Evolutionary conservation across 2,888 invertebrate species (phyloP), one percentile per base, ranked within the genome.

Genomic region (Argyresthia goedartella): DNA sequence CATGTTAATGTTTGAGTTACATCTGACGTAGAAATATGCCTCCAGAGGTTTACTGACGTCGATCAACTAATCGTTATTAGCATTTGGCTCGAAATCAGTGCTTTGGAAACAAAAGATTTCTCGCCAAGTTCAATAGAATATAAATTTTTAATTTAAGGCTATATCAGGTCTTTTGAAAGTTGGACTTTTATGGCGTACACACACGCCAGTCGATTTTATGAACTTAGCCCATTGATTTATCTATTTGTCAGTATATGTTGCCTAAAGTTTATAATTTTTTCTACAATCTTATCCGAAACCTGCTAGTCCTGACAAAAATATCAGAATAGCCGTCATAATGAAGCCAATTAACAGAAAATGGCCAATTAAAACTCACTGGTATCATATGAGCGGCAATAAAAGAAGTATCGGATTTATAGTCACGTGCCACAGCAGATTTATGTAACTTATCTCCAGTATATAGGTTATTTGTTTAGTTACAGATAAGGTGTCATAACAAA

Each of bases 1-100:
- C 64, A 71, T 77, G 80, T 82, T 77, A 79, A 81, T 84, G 76
- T 79, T 78, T 73, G 75, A 74, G 54, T 57, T 69, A 74, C 74
- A 79, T 74, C 75, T 71, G 75, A 73, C 76, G 57, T 65, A 66
- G 65, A 71, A 60, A 73, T 72, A 72, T 73, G 65, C 63, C 61
- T 60, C n/a, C 39, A 10, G 9, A 13, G 35, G 14, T 35, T 48
- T 33, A 51, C 44, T 44, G 41, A 33, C 15, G 39, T 64, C 61
- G 62, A 65, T 62, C 63, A 64, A 62, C 59, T 55, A 59, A 54
- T 57, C 57, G 58, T 59, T 66, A 48, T 49, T 55, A 59, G 57
- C 54, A 56, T 13, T 47, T 10, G 44, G 15, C 16, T 10, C 15
- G 8, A 44, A 15, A 43, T 43, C 6, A 43, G 25, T 25, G 25